These are phyloP conservation scores for Tetraneura akinire DNA, from an alignment of 1,140 invertebrate species.

Conservation along the genomic window DNA sequence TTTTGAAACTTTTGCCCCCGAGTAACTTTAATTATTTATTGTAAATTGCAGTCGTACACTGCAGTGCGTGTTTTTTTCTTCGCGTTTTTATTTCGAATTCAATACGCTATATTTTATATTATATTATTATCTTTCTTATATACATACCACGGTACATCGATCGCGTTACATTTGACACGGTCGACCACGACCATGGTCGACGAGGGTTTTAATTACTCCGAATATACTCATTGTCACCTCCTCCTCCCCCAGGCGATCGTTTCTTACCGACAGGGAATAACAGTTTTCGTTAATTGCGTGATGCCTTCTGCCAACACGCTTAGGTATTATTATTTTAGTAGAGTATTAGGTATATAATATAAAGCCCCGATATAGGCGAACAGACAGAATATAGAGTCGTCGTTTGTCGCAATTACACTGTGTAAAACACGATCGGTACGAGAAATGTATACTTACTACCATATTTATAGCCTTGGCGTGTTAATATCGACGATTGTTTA, in stretches of 20 bases:
- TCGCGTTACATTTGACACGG: background rate
- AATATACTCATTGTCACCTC: constrained; percentile 5
- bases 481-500: constrained; percentile 36
- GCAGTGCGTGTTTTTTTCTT: no score
- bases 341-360: background rate
- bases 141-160: no score
- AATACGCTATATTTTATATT: no score
- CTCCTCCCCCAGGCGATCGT: constrained; percentile 2
- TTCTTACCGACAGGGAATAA: constrained; percentile 9
- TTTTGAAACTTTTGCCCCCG: no score
- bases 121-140: no score
- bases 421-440: constrained; percentile 8
- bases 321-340: background rate
- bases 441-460: no score
- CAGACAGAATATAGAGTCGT: background rate
- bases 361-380: background rate
- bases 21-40: no score
- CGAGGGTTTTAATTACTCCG: constrained; percentile 15
- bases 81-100: no score
- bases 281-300: constrained; percentile 21
- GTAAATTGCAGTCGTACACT: no score
- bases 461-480: constrained; percentile 27
- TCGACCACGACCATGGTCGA: background rate
- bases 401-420: background rate
- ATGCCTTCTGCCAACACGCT: background rate